A percentile compares a stretch with the other conserved stretches of the same genome.
These are phyloP conservation scores for Helleia helle DNA, from an alignment of 2,888 invertebrate species.

Conservation along the genomic window DNA sequence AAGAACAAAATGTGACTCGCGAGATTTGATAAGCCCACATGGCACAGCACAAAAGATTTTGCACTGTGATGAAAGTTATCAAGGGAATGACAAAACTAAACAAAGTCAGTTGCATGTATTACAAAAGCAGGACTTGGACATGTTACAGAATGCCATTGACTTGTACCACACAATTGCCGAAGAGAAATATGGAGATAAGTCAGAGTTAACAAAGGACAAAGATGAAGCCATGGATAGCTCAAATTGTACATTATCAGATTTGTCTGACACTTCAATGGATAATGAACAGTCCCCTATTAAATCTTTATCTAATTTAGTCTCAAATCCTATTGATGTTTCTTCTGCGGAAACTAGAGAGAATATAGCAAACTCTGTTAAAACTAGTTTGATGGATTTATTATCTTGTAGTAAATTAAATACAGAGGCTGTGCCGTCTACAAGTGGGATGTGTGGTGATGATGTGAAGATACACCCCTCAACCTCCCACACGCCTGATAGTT, in stretches of 20 bases:
- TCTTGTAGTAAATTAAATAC: slow-evolving; percentile 46
- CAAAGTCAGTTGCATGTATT: slow-evolving; percentile 33
- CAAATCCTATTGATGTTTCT: slow-evolving; percentile 62
- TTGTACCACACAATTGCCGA: slow-evolving; percentile 57
- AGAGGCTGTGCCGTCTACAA: slow-evolving; percentile 48
- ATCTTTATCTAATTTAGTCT: slow-evolving; percentile 77
- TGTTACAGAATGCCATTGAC: slow-evolving; percentile 62
- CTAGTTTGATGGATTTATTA: slow-evolving; percentile 59
- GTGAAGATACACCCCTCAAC: slow-evolving; percentile 43
- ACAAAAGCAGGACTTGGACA: slow-evolving; percentile 58
- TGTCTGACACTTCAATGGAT: slow-evolving; percentile 44
- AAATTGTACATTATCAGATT: slow-evolving; percentile 47
- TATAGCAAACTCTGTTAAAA: slow-evolving; percentile 52
- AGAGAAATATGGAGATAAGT: slow-evolving; percentile 43
- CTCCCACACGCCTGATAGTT: slow-evolving; percentile 52
- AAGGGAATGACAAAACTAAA: slow-evolving; percentile 34
- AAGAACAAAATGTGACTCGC: slow-evolving; percentile 42
- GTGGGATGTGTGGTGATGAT: slow-evolving; percentile 42
- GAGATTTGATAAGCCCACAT: slow-evolving; percentile 45
- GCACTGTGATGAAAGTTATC: slow-evolving; percentile 32
- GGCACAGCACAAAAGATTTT: slow-evolving; percentile 36
- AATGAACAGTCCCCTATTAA: slow-evolving; percentile 75
- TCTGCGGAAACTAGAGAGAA: slow-evolving; percentile 39
- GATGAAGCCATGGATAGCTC: slow-evolving; percentile 43
- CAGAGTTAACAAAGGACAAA: slow-evolving; percentile 36